Evolutionary conservation across 2,797 vertebrate species (phyloP).

Genomic region (Carduelis carduelis): DNA sequence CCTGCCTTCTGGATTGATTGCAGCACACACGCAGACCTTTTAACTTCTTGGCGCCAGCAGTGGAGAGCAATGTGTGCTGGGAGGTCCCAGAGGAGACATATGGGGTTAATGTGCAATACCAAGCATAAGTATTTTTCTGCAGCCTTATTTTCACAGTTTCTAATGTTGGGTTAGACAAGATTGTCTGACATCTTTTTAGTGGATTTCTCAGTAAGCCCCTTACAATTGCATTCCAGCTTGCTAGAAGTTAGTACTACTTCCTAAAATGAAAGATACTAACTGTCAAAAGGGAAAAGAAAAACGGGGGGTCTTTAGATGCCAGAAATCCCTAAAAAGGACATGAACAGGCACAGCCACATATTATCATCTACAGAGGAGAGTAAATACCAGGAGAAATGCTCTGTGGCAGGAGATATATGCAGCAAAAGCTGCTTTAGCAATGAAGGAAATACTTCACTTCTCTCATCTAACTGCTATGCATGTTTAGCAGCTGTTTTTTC

Average conservation of each 20-base stretch:
- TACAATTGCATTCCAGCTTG: not conserved
- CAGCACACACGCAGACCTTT: constrained; percentile 42
- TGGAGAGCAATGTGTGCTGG: constrained; percentile 18
- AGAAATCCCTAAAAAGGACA: not conserved
- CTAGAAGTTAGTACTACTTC: not conserved
- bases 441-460: not conserved
- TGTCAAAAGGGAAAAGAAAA: not conserved
- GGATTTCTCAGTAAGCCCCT: not conserved
- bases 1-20: constrained; percentile 58
- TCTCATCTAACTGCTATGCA: not conserved
- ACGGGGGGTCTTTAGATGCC: not conserved
- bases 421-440: not conserved
- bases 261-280: not conserved
- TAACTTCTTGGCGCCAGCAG: constrained; percentile 52
- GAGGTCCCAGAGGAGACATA: constrained; percentile 10
- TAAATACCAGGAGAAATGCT: not conserved
- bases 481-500: not conserved
- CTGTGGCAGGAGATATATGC: not conserved
- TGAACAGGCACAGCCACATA: not conserved
- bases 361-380: not conserved
- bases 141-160: not conserved
- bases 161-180: not conserved
- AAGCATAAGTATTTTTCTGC: constrained; percentile 11
- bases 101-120: constrained; percentile 11
- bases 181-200: not conserved